These are phyloP conservation scores for Crepidodera aurea DNA, from an alignment of 2,888 invertebrate species.

Conservation along the genomic window DNA sequence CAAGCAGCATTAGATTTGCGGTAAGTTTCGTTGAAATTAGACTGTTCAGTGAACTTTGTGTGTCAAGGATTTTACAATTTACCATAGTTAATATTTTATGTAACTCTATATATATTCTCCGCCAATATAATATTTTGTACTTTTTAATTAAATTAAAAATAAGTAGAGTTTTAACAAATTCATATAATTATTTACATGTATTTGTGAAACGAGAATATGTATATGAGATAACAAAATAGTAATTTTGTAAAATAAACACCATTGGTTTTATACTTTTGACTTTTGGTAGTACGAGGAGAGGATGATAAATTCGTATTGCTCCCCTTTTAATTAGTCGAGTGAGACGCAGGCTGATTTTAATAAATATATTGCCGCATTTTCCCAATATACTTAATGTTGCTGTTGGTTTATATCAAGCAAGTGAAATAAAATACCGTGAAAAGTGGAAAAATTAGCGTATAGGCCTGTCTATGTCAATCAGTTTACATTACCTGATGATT, in stretches of 20 bases:
- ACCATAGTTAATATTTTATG: neutral
- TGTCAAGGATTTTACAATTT: conserved; percentile 17
- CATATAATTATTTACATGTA: neutral
- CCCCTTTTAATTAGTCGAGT: too few relatives aligned
- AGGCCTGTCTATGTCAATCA: too few relatives aligned
- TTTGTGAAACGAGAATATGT: neutral
- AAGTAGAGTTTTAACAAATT: neutral
- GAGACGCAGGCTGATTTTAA: too few relatives aligned
- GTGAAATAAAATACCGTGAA: neutral
- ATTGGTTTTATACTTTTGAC: neutral
- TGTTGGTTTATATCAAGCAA: too few relatives aligned
- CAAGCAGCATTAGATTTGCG: conserved; percentile 5
- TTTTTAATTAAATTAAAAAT: conserved; percentile 2
- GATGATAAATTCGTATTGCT: too few relatives aligned
- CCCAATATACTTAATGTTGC: too few relatives aligned
- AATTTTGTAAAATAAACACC: conserved; percentile 1
- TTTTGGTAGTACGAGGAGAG: neutral
- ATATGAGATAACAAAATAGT: neutral
- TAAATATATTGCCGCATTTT: too few relatives aligned
- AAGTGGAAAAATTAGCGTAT: too few relatives aligned
- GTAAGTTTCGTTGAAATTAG: conserved; percentile 6
- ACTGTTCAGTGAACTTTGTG: conserved; percentile 15
- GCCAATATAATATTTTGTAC: neutral
- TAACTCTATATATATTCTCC: neutral
- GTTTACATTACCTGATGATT: too few relatives aligned